These are phyloP conservation scores for Pachycephus smyrnensis DNA, from an alignment of 2,888 invertebrate species.

Conservation along the genomic window DNA sequence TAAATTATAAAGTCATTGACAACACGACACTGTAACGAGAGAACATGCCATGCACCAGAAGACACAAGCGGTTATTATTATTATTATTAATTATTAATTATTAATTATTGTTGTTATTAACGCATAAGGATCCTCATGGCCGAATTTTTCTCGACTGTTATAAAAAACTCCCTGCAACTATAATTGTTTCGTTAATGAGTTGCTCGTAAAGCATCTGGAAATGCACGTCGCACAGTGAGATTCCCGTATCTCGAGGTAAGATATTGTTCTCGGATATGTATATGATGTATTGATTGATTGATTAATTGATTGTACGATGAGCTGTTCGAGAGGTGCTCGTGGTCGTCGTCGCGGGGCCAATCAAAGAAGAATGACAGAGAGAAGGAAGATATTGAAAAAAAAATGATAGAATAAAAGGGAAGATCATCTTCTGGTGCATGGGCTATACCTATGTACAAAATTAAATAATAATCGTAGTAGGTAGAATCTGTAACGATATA, in stretches of 20 bases:
- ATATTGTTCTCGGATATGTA: background rate
- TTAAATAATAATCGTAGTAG: conserved; percentile 58
- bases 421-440: conserved; percentile 49
- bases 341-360: background rate
- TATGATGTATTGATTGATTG: background rate
- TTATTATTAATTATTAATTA: background rate
- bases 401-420: background rate
- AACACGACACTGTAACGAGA: background rate
- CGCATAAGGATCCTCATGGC: background rate
- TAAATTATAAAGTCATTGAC: background rate
- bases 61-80: background rate
- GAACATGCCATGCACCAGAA: background rate
- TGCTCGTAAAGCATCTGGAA: background rate
- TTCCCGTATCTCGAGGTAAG: background rate
- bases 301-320: background rate
- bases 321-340: background rate
- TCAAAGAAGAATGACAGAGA: background rate
- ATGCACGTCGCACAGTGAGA: background rate
- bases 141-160: background rate
- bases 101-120: background rate
- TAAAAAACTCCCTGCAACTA: background rate
- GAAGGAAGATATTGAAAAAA: background rate
- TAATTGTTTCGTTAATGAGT: background rate
- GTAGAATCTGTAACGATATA: conserved; percentile 51
- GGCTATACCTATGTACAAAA: conserved; percentile 52